Evolutionary conservation across 2,113 vertebrate species (phyloP), one percentile per base, ranked within the genome.

Genomic region (Pterocles burchelli): DNA sequence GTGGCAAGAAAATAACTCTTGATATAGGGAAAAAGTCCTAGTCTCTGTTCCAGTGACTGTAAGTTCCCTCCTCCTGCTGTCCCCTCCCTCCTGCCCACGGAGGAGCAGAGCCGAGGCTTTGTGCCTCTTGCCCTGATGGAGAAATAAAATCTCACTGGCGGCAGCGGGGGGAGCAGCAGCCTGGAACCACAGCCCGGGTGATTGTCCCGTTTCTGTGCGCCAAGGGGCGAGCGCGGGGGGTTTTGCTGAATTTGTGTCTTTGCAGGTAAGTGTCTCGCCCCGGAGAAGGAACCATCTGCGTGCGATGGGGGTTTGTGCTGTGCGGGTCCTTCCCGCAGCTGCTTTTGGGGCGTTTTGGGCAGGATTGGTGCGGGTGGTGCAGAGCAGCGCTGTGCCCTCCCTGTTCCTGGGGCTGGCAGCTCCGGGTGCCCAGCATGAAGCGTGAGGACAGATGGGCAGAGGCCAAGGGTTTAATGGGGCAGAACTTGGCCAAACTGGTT

Each of bases 261-360:
- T 9, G 1, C 93, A 96, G 96, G 89, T 95, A 95, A 96, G 91
- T 95, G 65, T 34, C 13, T n/a, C 29, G 21, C 21, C 63, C 70
- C 1, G 18, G 48, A 38, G 70, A 6, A 71, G 70, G 75, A 70
- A 13, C 51, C 36, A 0, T 4, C n/a, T n/a, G n/a, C n/a, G n/a
- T n/a, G n/a, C n/a, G n/a, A n/a, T n/a, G n/a, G 20, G 76, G 52
- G 9, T 24, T 59, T n/a, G 38, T 68, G 6, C 0, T 2, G 10
- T 24, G n/a, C 45, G 45, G 2, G 57, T 7, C 72, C 63, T 34
- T 24, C 70, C 55, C 26, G 71, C 51, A 9, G 21, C 59, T 33
- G 67, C 3, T 61, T 77, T 80, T 13, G 13, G 19, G 70, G 20
- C 1, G 0, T 71, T 67, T 38, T 17, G 11, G 85, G 66, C 45